Evolutionary conservation across 2,888 invertebrate genomes (phyloP).

Genomic region (Chaetogeoica ovagalla): DNA sequence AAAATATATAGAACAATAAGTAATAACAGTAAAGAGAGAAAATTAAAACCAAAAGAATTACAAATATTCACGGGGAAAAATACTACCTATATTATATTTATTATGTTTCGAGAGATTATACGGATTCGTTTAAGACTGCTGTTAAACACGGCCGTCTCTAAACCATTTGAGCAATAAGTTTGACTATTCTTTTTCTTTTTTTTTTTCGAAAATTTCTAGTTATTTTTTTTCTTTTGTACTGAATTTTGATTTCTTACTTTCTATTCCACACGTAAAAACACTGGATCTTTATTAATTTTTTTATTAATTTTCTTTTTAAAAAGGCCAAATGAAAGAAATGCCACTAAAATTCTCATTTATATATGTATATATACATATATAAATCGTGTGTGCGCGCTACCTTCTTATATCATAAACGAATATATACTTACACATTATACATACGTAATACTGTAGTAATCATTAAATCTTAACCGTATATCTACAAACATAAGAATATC

Average conservation of each 20-base stretch:
- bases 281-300: background rate
- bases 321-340: constrained; percentile 16
- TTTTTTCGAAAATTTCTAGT: too few relatives aligned
- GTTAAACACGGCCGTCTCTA: constrained; percentile 25
- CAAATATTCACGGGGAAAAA: too few relatives aligned
- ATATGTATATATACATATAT: background rate
- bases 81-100: too few relatives aligned
- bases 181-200: background rate
- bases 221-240: constrained; percentile 30
- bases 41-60: too few relatives aligned
- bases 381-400: constrained; percentile 29
- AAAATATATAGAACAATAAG: too few relatives aligned
- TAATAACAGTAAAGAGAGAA: too few relatives aligned
- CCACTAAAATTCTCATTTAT: constrained; percentile 11
- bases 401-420: constrained; percentile 25
- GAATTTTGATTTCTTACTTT: constrained; percentile 46
- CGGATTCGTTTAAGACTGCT: too few relatives aligned
- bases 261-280: constrained; percentile 35
- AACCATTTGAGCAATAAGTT: constrained; percentile 47
- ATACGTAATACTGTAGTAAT: constrained; percentile 46
- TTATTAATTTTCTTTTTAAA: background rate
- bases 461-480: constrained; percentile 44
- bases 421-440: constrained; percentile 36
- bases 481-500: constrained; percentile 44
- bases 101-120: too few relatives aligned